Conservation (phyloP, 2,797 vertebrate species). For the Myotis planiceps region DNA sequence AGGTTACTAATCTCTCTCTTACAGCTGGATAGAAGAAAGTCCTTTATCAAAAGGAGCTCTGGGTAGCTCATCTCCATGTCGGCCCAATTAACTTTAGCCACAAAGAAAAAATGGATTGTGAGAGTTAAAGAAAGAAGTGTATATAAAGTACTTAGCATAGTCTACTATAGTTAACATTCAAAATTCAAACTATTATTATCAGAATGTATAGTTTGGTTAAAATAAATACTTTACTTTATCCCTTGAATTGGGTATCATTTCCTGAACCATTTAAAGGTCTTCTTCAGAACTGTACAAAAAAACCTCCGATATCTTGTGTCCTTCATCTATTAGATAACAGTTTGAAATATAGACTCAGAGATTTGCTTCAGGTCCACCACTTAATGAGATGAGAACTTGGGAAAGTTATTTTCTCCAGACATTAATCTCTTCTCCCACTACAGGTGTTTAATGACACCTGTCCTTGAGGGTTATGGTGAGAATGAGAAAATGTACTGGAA, state of each 20-base stretch:
- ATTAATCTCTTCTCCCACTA: not conserved
- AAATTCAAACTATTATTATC: not conserved
- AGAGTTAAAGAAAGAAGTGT: not conserved
- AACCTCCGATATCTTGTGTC: not conserved
- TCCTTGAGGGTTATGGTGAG: not conserved
- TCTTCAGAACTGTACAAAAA: not conserved
- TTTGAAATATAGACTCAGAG: not conserved
- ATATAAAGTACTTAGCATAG: not conserved
- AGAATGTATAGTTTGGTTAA: not conserved
- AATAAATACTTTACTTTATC: not conserved
- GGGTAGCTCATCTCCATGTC: not conserved
- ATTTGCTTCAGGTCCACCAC: not conserved
- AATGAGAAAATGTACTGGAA: not conserved
- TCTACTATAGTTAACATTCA: not conserved
- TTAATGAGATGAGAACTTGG: not conserved
- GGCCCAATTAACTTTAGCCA: not conserved
- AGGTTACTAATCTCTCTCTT: not conserved
- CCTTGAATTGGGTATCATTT: not conserved
- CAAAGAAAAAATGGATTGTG: not conserved
- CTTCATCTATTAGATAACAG: not conserved
- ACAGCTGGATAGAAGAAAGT: not conserved
- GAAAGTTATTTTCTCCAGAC: not conserved
- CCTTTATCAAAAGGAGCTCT: not conserved
- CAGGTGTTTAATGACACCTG: not conserved
- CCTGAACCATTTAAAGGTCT: not conserved